Evolutionary conservation across 1,140 invertebrate genomes (phyloP).

Genomic region (Pseudomyrmex sp.): DNA sequence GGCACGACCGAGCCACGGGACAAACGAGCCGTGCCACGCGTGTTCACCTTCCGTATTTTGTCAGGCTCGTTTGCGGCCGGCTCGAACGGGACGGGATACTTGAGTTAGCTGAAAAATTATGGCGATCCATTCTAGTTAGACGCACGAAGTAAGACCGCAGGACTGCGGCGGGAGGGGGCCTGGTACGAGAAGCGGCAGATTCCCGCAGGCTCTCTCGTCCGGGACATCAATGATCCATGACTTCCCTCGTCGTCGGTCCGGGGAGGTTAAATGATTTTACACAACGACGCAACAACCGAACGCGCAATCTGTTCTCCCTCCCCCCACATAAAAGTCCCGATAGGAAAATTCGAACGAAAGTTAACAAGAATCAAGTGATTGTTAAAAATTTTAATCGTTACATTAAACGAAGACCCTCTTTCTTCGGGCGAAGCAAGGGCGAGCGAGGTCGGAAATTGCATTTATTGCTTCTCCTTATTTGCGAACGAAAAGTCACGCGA

Average conservation of each 20-base stretch:
- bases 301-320: not conserved
- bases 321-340: not conserved
- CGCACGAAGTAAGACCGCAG: conserved; percentile 58
- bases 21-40: conserved; percentile 77
- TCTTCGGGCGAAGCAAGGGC: too few species aligned
- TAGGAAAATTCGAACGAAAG: conserved; percentile 28
- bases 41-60: conserved; percentile 82
- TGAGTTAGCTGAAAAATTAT: conserved; percentile 80
- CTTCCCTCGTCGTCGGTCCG: conserved; percentile 40
- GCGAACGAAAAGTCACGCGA: conserved; percentile 50
- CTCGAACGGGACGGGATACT: conserved; percentile 67
- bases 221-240: conserved; percentile 72
- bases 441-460: conserved; percentile 24
- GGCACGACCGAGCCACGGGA: conserved; percentile 58
- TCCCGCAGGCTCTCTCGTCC: conserved; percentile 67
- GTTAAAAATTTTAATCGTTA: not conserved
- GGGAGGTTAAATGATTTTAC: conserved; percentile 68
- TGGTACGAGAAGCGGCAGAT: conserved; percentile 46
- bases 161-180: not conserved
- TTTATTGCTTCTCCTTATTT: conserved; percentile 23
- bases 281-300: conserved; percentile 13
- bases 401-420: not conserved
- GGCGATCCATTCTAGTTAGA: conserved; percentile 84
- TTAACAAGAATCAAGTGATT: not conserved
- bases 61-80: conserved; percentile 79